Evolutionary conservation across 1,140 invertebrate species (phyloP).

Genomic region (Neotoxoptera formosana): DNA sequence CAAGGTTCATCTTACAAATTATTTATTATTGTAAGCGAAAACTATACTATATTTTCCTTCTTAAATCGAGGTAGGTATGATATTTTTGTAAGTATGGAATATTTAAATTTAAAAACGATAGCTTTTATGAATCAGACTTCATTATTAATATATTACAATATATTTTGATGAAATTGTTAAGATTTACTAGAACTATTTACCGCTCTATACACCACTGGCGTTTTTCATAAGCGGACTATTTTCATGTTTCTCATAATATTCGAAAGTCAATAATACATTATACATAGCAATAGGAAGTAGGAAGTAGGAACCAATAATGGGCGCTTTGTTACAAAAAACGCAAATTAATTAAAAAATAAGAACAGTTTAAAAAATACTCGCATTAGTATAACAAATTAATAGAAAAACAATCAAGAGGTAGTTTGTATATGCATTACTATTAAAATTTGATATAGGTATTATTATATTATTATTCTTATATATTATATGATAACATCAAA

Average conservation of each 20-base stretch:
- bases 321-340: neutral
- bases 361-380: neutral
- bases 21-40: neutral
- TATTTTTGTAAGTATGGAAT: neutral
- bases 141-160: neutral
- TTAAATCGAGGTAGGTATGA: neutral
- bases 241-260: neutral
- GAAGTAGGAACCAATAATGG: neutral
- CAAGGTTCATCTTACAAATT: neutral
- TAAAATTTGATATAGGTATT: neutral
- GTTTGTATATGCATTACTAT: neutral
- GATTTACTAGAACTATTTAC: neutral
- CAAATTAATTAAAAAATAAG: neutral
- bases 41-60: neutral
- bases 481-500: neutral
- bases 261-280: neutral
- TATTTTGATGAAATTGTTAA: neutral
- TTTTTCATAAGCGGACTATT: neutral
- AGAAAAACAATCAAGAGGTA: neutral
- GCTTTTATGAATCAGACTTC: neutral
- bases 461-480: too few species aligned
- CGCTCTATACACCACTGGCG: neutral
- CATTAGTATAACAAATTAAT: neutral
- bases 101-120: neutral
- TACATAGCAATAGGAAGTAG: too few species aligned